These are phyloP conservation scores for Scomber japonicus DNA, from an alignment of 2,113 vertebrate genomes.

Conservation along the genomic window DNA sequence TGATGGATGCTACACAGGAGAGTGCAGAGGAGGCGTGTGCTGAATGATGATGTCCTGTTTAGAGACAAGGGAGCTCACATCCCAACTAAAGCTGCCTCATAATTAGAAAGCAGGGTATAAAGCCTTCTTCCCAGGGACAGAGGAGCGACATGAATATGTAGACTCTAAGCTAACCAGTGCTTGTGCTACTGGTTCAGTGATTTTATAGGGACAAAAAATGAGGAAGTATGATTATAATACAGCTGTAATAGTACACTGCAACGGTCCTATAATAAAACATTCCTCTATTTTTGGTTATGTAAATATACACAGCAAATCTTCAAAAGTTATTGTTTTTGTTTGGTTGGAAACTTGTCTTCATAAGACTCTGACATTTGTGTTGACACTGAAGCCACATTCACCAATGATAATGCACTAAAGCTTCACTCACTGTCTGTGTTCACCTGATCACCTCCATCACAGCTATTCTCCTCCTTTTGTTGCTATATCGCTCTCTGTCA, in stretches of 20 bases:
- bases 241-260: not conserved
- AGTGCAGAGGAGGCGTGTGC: constrained; percentile 48
- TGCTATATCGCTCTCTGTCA: not conserved
- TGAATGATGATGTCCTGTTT: constrained; percentile 75
- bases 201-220: not conserved
- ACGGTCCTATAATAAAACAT: not conserved
- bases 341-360: not conserved
- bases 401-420: not conserved
- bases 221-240: not conserved
- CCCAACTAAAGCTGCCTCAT: constrained; percentile 44
- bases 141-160: constrained; percentile 9
- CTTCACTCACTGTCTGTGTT: not conserved
- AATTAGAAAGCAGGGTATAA: constrained; percentile 48
- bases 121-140: constrained; percentile 26
- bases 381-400: not conserved
- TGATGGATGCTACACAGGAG: constrained; percentile 55
- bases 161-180: not conserved
- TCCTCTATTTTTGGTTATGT: not conserved
- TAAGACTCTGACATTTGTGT: too few species aligned
- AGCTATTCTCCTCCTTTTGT: not conserved
- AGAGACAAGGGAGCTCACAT: constrained; percentile 44
- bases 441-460: not conserved
- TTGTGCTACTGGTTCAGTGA: not conserved
- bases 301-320: not conserved
- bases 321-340: not conserved